A percentile compares a stretch with the other conserved stretches of the same genome.
These are phyloP conservation scores for Sisor rabdophorus DNA, from an alignment of 2,113 vertebrate genomes.

Conservation along the genomic window DNA sequence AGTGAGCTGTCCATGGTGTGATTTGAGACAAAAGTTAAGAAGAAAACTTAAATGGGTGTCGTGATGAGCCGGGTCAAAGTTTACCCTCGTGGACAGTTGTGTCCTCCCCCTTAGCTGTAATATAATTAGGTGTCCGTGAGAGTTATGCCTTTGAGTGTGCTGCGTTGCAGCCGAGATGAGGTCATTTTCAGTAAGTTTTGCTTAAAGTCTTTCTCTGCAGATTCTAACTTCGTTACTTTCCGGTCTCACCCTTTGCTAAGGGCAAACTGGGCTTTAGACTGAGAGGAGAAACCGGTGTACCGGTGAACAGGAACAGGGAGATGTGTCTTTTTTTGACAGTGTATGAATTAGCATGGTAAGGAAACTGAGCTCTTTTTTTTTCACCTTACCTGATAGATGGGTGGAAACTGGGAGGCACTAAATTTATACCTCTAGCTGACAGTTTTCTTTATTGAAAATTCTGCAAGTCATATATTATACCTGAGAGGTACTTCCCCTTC, in stretches of 20 bases:
- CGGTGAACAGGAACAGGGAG: slow-evolving; percentile 36
- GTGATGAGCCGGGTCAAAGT: slow-evolving; percentile 49
- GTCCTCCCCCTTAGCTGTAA: slow-evolving; percentile 52
- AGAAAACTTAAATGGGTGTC: not conserved
- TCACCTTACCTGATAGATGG: slow-evolving; percentile 18
- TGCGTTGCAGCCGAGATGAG: slow-evolving; percentile 52
- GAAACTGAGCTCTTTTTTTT: slow-evolving; percentile 26
- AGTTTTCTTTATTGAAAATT: not conserved
- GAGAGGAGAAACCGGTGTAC: slow-evolving; percentile 30
- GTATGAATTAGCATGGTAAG: slow-evolving; percentile 49
- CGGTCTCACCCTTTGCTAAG: slow-evolving; percentile 20
- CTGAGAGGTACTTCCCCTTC: not conserved
- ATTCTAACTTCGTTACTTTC: slow-evolving; percentile 38
- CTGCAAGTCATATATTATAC: not conserved
- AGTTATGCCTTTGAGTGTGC: slow-evolving; percentile 49
- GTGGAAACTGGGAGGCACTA: slow-evolving; percentile 12
- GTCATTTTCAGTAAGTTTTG: slow-evolving; percentile 57
- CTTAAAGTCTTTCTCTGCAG: slow-evolving; percentile 43
- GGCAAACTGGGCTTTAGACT: slow-evolving; percentile 23
- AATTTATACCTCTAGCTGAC: not conserved
- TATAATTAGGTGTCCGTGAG: slow-evolving; percentile 64
- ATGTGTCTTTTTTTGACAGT: slow-evolving; percentile 37
- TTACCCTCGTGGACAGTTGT: slow-evolving; percentile 24
- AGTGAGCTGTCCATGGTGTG: slow-evolving; percentile 9
- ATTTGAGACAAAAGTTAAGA: slow-evolving; percentile 29